Evolutionary conservation across 2,888 invertebrate species (phyloP), one percentile per base, ranked within the genome.

Genomic region (Euspilapteryx auroguttella): DNA sequence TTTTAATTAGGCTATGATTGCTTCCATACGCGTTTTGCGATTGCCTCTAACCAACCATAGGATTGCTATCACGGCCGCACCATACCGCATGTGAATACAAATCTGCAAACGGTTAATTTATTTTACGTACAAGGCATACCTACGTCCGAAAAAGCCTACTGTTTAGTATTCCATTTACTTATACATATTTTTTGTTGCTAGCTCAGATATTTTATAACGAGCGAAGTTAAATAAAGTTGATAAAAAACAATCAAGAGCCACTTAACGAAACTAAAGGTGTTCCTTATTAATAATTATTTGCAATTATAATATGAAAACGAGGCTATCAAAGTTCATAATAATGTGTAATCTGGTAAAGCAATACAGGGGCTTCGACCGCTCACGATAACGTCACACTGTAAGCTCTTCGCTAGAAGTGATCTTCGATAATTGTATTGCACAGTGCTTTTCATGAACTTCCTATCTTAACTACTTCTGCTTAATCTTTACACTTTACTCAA

Each of bases 1-100:
- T 71, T 68, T 66, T 66, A 73, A 71, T 69, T 69, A 66, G 58
- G 52, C 52, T 54, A 61, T 61, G 63, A 66, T 69, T 62, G 59
- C 54, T 58, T 54, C 47, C 43, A 52, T 54, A 53, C 49, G 49
- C 50, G 44, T 38, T 37, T 39, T n/a, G 43, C 53, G 51, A 58
- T 59, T 61, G 61, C 59, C 47, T 20, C 28, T 53, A 47, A 45
- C 43, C 41, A 41, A 49, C 42, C 45, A 45, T 10, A n/a, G 9
- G 57, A 63, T 62, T 51, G 51, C 49, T 44, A 56, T 58, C 57
- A 54, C 47, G 49, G 49, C n/a, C n/a, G 48, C 43, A 47, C 34
- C 45, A 37, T 41, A 40, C 23, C 21, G 45, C 40, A 38, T 37
- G 40, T 47, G 65, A 64, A 66, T 68, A 63, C 45, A 52, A 61